Evolutionary conservation across 92 coral and sea anemone species (phyloP).

Genomic region (Palythoa heliodiscus): DNA sequence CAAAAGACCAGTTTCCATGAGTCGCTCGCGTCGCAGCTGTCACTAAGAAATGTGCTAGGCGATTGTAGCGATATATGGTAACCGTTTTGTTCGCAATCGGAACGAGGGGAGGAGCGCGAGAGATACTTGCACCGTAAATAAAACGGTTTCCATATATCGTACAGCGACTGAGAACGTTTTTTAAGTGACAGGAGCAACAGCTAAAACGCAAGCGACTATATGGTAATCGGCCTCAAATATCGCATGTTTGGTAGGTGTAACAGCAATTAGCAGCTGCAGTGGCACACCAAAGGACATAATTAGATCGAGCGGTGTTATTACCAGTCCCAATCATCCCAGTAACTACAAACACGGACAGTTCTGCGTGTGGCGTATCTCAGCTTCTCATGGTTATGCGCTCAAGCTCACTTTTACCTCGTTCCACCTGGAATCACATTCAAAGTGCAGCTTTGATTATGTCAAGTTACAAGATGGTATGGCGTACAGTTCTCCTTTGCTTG

Average conservation of each 20-base stretch:
- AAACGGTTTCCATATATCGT: no score
- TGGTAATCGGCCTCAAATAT: no score
- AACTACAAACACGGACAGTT: slow-evolving; percentile 14
- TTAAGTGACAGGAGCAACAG: no score
- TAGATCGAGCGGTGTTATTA: slow-evolving; percentile 19
- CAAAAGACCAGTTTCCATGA: no score
- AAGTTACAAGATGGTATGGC: slow-evolving; percentile 18
- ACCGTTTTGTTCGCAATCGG: no score
- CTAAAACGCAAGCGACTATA: no score
- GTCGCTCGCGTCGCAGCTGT: no score
- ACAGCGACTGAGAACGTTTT: no score
- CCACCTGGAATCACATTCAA: slow-evolving; percentile 9
- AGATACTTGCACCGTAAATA: no score
- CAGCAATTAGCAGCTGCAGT: slow-evolving; percentile 14
- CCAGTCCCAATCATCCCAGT: slow-evolving; percentile 22
- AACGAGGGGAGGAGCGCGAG: no score
- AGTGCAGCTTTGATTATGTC: slow-evolving; percentile 14
- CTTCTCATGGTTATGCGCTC: slow-evolving; percentile 23
- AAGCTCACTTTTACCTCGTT: slow-evolving; percentile 28
- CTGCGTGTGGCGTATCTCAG: slow-evolving; percentile 24
- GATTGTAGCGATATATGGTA: no score
- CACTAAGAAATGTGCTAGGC: no score
- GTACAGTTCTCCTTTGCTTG: slow-evolving; percentile 18
- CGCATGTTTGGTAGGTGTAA: not conserved
- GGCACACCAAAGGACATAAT: slow-evolving; percentile 16